Conservation (phyloP, 2,797 vertebrate species). For the Sebastiscus albofasciatus region DNA sequence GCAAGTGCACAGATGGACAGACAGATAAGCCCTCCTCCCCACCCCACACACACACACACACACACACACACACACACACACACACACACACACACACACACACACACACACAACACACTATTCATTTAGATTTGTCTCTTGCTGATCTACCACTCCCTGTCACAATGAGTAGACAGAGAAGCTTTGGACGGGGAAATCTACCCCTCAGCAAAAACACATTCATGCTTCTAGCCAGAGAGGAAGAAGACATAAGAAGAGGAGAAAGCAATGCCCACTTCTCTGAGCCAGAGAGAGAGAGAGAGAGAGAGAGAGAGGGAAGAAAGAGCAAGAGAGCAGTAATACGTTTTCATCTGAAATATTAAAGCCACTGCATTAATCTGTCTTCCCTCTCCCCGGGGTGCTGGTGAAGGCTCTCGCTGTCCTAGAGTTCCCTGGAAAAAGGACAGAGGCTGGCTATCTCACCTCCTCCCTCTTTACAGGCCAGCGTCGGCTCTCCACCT, state of each 20-base stretch:
- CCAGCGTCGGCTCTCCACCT: constrained; percentile 33
- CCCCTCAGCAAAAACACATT: constrained; percentile 63
- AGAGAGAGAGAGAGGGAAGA: constrained; percentile 21
- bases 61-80: not conserved
- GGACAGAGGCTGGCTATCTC: constrained; percentile 62
- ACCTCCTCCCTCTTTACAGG: constrained; percentile 52
- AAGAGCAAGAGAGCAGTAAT: constrained; percentile 75
- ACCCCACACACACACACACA: not conserved
- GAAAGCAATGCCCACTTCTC: constrained; percentile 21
- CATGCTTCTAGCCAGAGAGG: constrained; percentile 48
- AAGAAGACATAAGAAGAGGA: constrained; percentile 43
- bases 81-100: not conserved
- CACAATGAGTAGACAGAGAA: constrained; percentile 53
- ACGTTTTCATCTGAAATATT: constrained; percentile 86
- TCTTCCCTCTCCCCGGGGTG: constrained; percentile 77
- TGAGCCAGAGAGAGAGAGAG: not conserved
- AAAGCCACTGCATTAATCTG: constrained; percentile 84
- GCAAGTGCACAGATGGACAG: not conserved
- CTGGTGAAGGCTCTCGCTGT: constrained; percentile 71
- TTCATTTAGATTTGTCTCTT: constrained; percentile 50
- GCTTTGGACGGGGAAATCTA: constrained; percentile 37
- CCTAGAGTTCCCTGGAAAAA: constrained; percentile 72
- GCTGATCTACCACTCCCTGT: constrained; percentile 59
- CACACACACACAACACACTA: not conserved
- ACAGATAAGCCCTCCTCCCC: not conserved